These are phyloP conservation scores for Spongilla lacustris DNA, from an alignment of 37 sponge, comb jelly and placozoan genomes.

Conservation along the genomic window DNA sequence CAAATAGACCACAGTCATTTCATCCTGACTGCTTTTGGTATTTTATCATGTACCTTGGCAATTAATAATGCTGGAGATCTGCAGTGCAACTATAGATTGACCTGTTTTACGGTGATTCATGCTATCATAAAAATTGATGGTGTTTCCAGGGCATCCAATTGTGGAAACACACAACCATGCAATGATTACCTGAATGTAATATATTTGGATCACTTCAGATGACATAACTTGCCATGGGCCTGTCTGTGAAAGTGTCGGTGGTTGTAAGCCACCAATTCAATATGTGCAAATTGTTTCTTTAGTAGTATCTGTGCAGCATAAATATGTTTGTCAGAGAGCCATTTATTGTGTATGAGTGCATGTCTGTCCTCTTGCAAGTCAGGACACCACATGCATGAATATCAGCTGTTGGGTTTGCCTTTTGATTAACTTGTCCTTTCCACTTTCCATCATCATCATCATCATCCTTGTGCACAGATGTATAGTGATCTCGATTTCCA, in stretches of 20 bases:
- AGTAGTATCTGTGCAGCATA: slow-evolving; percentile 4
- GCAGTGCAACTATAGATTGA: too few species aligned
- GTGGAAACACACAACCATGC: slow-evolving; percentile 42
- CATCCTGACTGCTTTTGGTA: too few species aligned
- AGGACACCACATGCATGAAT: background rate
- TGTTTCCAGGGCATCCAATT: slow-evolving; percentile 2
- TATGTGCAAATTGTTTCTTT: background rate
- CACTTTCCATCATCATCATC: too few species aligned
- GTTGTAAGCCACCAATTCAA: slow-evolving; percentile 6
- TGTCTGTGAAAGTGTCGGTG: background rate
- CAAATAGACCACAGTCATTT: too few species aligned
- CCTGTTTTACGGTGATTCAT: background rate
- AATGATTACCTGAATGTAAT: background rate
- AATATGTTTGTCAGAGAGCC: background rate
- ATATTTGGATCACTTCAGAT: slow-evolving; percentile 1
- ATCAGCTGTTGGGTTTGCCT: too few species aligned
- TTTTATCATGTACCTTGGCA: too few species aligned
- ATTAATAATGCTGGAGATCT: too few species aligned
- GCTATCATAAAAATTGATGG: slow-evolving; percentile 23
- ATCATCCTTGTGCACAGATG: too few species aligned
- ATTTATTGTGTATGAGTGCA: slow-evolving; percentile 2
- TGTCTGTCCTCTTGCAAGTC: background rate
- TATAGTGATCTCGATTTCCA: too few species aligned
- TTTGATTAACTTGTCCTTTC: too few species aligned
- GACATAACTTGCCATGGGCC: too few species aligned